phyloP scores from a whole-genome alignment of 2,113 vertebrate species.

The Excalfactoria chinensis region DNA sequence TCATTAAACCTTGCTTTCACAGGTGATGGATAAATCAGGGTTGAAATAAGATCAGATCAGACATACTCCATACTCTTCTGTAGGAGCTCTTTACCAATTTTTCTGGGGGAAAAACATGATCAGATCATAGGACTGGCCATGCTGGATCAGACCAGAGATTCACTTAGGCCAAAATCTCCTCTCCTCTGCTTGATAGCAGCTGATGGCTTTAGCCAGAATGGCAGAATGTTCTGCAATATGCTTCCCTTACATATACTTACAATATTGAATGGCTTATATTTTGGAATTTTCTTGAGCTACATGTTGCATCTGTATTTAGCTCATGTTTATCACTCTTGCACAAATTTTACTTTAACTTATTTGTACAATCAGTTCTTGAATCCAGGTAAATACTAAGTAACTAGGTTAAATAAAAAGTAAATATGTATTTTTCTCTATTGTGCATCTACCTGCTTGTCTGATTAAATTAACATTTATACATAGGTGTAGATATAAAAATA shows the following conservation, averaged over 20 bases:
- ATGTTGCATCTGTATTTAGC: neutral
- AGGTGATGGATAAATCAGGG: neutral
- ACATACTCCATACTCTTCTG: neutral
- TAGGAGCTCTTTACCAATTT: neutral
- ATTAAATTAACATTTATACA: neutral
- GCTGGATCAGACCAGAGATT: neutral
- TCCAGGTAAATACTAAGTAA: neutral
- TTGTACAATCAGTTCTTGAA: neutral
- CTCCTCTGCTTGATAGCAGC: neutral
- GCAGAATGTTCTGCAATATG: accelerated
- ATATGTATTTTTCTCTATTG: neutral
- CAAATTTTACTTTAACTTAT: neutral
- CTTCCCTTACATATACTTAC: neutral
- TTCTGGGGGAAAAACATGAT: neutral
- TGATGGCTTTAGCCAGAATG: neutral
- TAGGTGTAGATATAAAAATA: neutral
- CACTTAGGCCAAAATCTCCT: neutral
- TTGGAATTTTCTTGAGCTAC: neutral
- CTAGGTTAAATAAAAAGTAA: neutral
- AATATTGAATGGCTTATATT: neutral
- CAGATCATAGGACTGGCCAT: neutral
- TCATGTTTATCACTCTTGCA: neutral
- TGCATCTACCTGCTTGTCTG: neutral
- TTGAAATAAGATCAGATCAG: neutral
- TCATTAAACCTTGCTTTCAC: neutral